Evolutionary conservation across 2,113 vertebrate genomes (phyloP).

Genomic region (Stictonetta naevosa): DNA sequence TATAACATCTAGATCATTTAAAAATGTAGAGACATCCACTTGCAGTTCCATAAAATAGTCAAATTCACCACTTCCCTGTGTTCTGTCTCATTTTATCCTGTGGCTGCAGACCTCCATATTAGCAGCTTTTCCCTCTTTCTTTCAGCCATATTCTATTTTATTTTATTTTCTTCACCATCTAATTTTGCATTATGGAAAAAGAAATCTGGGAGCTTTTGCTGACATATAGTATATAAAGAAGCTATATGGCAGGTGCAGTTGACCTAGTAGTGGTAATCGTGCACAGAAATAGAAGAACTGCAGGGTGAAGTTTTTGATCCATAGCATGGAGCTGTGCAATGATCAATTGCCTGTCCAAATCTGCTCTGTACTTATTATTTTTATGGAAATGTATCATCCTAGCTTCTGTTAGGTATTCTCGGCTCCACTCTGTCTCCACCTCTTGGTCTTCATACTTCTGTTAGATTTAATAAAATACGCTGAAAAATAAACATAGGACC

Average conservation of each 20-base stretch:
- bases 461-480: constrained; percentile 50
- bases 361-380: constrained; percentile 58
- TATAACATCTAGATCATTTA: neutral
- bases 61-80: neutral
- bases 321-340: constrained; percentile 35
- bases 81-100: constrained; percentile 34
- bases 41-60: neutral
- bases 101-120: neutral
- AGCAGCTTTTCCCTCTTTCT: neutral
- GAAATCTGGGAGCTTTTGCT: constrained; percentile 27
- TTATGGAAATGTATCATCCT: constrained; percentile 70
- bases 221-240: constrained; percentile 2
- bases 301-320: constrained; percentile 55
- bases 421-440: neutral
- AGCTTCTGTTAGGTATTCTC: constrained; percentile 34
- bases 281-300: constrained; percentile 43
- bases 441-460: neutral
- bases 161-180: neutral
- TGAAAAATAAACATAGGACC: neutral
- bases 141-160: neutral
- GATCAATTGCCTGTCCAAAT: constrained; percentile 72
- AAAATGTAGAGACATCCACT: neutral
- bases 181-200: constrained; percentile 9
- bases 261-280: constrained; percentile 10
- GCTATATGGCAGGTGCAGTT: neutral